Conservation (phyloP, 2,888 invertebrate species). For the Malacosoma neustria region DNA sequence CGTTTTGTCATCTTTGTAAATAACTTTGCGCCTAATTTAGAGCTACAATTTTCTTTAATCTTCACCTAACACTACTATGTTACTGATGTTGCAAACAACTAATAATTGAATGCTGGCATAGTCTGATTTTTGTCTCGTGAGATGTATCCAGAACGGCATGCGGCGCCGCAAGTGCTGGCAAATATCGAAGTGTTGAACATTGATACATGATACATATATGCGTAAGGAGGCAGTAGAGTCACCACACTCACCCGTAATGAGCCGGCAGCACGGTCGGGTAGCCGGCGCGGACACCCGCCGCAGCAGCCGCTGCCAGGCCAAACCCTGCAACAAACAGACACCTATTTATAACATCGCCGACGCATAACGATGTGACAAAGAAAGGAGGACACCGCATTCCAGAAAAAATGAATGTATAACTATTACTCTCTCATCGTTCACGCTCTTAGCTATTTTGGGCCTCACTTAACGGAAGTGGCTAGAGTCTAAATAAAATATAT, state of each 20-base stretch:
- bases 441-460: conserved; percentile 50
- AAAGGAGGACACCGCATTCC: conserved; percentile 30
- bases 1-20: no score
- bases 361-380: conserved; percentile 23
- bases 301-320: conserved; percentile 64
- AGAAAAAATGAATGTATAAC: conserved; percentile 28
- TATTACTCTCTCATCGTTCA: conserved; percentile 41
- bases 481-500: conserved; percentile 56
- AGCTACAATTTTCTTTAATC: no score
- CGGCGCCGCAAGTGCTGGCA: conserved; percentile 67
- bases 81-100: no score
- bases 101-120: conserved; percentile 1
- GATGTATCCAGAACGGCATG: conserved; percentile 59
- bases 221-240: conserved; percentile 19
- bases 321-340: conserved; percentile 54
- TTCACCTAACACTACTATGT: no score
- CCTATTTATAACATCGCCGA: conserved; percentile 10
- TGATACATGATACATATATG: conserved; percentile 64
- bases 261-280: conserved; percentile 86
- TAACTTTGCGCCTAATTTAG: no score
- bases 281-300: conserved; percentile 84
- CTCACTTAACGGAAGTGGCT: conserved; percentile 65
- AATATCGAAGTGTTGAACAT: conserved; percentile 70
- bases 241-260: conserved; percentile 87
- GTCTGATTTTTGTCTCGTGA: conserved; percentile 75